Evolutionary conservation across 2,888 invertebrate species (phyloP), one percentile per base, ranked within the genome.

Genomic region (Aporophyla nigra): DNA sequence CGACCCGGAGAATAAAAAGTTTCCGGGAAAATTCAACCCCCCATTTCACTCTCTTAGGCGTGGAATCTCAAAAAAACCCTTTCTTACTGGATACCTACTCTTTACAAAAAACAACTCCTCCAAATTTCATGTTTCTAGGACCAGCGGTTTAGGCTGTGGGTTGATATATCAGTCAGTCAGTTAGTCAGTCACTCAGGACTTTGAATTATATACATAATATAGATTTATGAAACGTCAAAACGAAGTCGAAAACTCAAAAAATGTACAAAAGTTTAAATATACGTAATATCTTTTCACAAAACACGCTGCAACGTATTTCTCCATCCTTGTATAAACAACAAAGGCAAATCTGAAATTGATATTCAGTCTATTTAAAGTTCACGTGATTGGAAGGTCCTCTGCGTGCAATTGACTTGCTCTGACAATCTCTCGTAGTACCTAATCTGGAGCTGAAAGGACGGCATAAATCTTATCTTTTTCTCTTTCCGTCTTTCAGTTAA

Each of bases 371-470:
- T 49, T 61, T 65, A 59, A 51, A 66, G 54, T 54, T 51, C 33
- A 65, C 49, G 24, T 46, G 67, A 76, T 63, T 67, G 67, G 40
- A 71, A 68, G 56, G 46, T 58, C 49, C 43, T 83, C 27, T 1
- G 71, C 68, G n/a, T 82, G 66, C 72, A 58, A 70, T 73, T 67
- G 62, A 69, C 56, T 80, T 69, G 63, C 46, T 61, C 54, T 46
- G 70, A 56, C 43, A 68, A 73, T 67, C 21, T 43, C 56, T 54
- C 21, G 24, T 46, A 49, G 43, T 65, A 33, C 33, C 33, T 3
- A 70, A 49, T 62, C 33, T 70, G 33, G 14, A 53, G 43, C 7
- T 70, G 49, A 67, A 58, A 70, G 53, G 58, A 16, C 7, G 24
- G 24, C 21, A 49, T 77, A 58, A 73, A 77, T 77, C 40, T 58